A percentile compares a stretch with the other conserved stretches of the same genome.
Evolutionary conservation across 2,888 invertebrate genomes (phyloP).

Genomic region (Apamea sordens): DNA sequence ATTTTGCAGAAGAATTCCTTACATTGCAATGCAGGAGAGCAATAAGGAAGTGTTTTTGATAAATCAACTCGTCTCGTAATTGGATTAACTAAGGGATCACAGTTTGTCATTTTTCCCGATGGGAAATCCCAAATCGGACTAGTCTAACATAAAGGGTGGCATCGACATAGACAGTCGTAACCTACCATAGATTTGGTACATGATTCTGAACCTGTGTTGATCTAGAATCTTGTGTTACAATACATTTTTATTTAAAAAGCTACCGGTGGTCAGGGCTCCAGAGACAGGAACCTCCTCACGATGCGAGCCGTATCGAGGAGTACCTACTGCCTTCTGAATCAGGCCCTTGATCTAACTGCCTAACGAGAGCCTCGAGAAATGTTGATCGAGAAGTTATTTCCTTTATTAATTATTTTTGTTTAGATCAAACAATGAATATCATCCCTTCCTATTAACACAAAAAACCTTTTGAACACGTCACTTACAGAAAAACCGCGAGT

Average conservation of each 20-base stretch:
- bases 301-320: no score
- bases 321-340: no score
- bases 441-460: neutral
- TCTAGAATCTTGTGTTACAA: no score
- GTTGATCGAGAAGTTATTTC: neutral
- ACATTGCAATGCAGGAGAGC: neutral
- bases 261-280: no score
- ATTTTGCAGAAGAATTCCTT: neutral
- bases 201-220: no score
- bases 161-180: no score
- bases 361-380: neutral
- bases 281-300: no score
- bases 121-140: neutral
- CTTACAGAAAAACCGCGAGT: conserved; percentile 18
- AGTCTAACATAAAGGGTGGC: no score
- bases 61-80: no score
- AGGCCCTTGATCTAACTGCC: no score
- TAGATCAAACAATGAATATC: neutral
- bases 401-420: neutral
- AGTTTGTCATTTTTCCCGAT: neutral
- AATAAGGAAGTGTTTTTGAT: neutral
- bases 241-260: no score
- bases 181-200: no score
- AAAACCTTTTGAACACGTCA: conserved; percentile 18
- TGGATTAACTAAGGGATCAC: neutral